phyloP scores from a whole-genome alignment of 2,797 vertebrate genomes.

The Columba guinea region DNA sequence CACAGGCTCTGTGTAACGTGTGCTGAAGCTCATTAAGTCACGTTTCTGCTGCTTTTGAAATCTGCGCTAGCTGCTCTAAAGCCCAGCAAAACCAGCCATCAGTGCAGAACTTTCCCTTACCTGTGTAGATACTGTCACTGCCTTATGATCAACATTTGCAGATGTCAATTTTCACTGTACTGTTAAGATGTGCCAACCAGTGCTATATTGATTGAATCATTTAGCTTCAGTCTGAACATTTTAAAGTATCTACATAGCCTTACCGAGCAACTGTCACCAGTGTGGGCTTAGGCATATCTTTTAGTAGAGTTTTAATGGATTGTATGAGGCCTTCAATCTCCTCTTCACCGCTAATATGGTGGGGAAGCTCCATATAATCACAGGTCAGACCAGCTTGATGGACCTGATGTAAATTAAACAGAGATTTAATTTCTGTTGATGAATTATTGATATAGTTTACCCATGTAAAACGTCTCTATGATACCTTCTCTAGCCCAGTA shows the following conservation, averaged over 20 bases:
- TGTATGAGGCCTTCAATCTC: slow-evolving; percentile 85
- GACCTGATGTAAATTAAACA: slow-evolving; percentile 77
- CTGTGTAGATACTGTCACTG: background rate
- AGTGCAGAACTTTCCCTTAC: background rate
- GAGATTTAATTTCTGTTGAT: background rate
- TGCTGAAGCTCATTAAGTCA: background rate
- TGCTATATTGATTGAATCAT: background rate
- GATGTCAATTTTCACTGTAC: background rate
- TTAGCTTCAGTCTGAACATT: background rate
- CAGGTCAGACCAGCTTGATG: slow-evolving; percentile 96
- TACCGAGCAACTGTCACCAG: slow-evolving; percentile 93
- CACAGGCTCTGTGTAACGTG: background rate
- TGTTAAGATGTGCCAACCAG: background rate
- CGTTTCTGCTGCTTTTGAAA: background rate
- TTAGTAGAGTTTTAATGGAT: slow-evolving; percentile 79
- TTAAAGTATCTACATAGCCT: background rate
- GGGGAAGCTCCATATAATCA: slow-evolving; percentile 92
- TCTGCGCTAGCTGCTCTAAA: background rate
- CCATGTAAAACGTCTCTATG: background rate
- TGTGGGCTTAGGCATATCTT: slow-evolving; percentile 85
- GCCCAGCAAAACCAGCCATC: background rate
- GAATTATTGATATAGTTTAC: background rate
- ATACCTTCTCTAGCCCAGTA: background rate
- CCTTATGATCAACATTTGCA: background rate
- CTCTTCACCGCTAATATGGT: slow-evolving; percentile 89